A percentile compares a stretch with the other conserved stretches of the same genome.
phyloP scores from a whole-genome alignment of 2,113 vertebrate genomes.

The Oncorhynchus mykiss region DNA sequence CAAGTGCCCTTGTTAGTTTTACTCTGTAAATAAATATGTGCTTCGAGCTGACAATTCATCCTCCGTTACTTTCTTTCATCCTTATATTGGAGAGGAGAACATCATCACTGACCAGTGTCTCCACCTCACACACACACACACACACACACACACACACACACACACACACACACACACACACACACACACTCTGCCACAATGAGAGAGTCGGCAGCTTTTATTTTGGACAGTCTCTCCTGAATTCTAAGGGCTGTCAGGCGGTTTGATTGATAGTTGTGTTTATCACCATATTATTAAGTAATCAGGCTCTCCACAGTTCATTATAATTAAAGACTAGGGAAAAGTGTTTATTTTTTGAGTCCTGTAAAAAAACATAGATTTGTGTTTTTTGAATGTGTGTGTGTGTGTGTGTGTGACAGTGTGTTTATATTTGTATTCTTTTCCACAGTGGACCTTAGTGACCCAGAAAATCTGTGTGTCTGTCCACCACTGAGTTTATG shows the following conservation, averaged over 20 bases:
- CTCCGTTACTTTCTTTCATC: slow-evolving; percentile 41
- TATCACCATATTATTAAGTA: slow-evolving; percentile 79
- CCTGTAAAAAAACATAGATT: slow-evolving; percentile 53
- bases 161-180: slow-evolving; percentile 30
- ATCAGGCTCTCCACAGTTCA: slow-evolving; percentile 71
- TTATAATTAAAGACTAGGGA: slow-evolving; percentile 71
- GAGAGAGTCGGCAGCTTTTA: slow-evolving; percentile 67
- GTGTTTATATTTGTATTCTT: slow-evolving; percentile 18
- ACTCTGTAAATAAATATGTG: slow-evolving; percentile 62
- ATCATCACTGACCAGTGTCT: slow-evolving; percentile 43
- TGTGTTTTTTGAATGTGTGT: slow-evolving; percentile 43
- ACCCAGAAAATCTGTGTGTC: slow-evolving; percentile 5
- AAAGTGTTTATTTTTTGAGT: slow-evolving; percentile 68
- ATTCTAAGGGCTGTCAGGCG: slow-evolving; percentile 68
- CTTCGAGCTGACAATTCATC: slow-evolving; percentile 27
- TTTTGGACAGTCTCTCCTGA: slow-evolving; percentile 65
- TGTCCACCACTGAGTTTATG: slow-evolving; percentile 6
- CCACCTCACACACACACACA: background rate
- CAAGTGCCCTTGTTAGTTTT: slow-evolving; percentile 38
- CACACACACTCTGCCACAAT: slow-evolving; percentile 58
- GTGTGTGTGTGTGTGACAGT: slow-evolving; percentile 9
- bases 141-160: slow-evolving; percentile 46
- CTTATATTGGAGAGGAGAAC: slow-evolving; percentile 46
- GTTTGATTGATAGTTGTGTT: slow-evolving; percentile 76
- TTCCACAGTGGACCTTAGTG: slow-evolving; percentile 25